These are phyloP conservation scores for Scrobipalpa atriplicella DNA, from an alignment of 2,888 invertebrate genomes.

Conservation along the genomic window DNA sequence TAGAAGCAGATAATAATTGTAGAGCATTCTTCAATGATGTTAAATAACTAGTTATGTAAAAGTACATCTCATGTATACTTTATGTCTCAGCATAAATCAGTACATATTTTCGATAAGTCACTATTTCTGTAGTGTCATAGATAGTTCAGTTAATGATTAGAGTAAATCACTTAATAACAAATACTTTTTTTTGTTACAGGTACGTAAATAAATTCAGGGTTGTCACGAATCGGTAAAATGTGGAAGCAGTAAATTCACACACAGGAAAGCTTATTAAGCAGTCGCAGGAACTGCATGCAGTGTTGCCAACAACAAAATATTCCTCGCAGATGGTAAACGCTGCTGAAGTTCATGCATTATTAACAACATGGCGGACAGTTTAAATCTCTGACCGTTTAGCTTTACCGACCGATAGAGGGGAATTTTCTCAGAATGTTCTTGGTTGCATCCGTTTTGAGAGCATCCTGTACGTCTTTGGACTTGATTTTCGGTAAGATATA, in stretches of 20 bases:
- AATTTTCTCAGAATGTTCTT: background rate
- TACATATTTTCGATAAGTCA: too few relatives aligned
- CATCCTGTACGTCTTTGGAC: too few relatives aligned
- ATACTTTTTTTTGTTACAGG: background rate
- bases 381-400: conserved; percentile 47
- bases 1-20: too few relatives aligned
- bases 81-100: too few relatives aligned
- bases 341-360: conserved; percentile 25
- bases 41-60: too few relatives aligned
- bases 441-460: background rate
- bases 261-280: conserved; percentile 11
- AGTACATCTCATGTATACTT: too few relatives aligned
- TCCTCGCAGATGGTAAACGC: background rate
- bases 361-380: conserved; percentile 40
- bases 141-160: too few relatives aligned
- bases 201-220: background rate
- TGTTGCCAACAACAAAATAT: conserved; percentile 19
- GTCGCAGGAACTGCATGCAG: background rate
- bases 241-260: background rate
- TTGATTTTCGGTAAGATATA: too few relatives aligned
- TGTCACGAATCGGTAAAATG: background rate
- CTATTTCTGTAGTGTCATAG: too few relatives aligned
- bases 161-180: background rate
- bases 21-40: too few relatives aligned
- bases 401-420: conserved; percentile 1